These are phyloP conservation scores for Rhynchonycteris naso DNA, from an alignment of 2,797 vertebrate genomes.

Conservation along the genomic window DNA sequence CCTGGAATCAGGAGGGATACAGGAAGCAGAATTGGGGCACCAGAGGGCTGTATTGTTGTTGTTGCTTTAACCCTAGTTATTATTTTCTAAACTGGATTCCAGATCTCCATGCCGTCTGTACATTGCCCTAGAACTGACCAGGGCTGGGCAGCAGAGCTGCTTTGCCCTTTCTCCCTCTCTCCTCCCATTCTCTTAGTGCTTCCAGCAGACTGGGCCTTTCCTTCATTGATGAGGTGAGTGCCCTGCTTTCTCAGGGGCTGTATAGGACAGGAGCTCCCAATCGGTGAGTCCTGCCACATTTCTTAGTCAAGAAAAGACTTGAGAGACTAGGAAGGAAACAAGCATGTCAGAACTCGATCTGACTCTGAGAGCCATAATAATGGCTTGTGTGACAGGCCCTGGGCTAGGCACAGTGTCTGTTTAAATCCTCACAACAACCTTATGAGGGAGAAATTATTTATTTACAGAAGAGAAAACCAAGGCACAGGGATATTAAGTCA, in stretches of 20 bases:
- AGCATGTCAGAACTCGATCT: not conserved
- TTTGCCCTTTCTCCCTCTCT: not conserved
- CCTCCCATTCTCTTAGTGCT: not conserved
- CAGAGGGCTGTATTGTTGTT: not conserved
- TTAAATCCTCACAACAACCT: not conserved
- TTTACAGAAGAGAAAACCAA: not conserved
- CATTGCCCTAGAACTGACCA: not conserved
- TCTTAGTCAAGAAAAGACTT: constrained; percentile 18
- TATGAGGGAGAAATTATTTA: not conserved
- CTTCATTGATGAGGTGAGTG: not conserved
- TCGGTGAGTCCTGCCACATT: not conserved
- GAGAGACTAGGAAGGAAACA: not conserved
- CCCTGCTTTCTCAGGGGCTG: not conserved
- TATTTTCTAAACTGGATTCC: not conserved
- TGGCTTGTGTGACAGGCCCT: not conserved
- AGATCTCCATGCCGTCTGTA: not conserved
- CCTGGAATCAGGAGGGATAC: not conserved
- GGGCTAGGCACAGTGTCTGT: not conserved
- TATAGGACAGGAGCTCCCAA: not conserved
- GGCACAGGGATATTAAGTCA: not conserved
- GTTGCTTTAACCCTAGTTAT: not conserved
- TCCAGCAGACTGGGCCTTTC: not conserved
- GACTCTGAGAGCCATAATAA: not conserved
- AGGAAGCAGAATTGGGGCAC: not conserved
- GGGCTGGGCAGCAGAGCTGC: not conserved